phyloP scores from a whole-genome alignment of 2,113 vertebrate genomes.

The Callospermophilus lateralis region DNA sequence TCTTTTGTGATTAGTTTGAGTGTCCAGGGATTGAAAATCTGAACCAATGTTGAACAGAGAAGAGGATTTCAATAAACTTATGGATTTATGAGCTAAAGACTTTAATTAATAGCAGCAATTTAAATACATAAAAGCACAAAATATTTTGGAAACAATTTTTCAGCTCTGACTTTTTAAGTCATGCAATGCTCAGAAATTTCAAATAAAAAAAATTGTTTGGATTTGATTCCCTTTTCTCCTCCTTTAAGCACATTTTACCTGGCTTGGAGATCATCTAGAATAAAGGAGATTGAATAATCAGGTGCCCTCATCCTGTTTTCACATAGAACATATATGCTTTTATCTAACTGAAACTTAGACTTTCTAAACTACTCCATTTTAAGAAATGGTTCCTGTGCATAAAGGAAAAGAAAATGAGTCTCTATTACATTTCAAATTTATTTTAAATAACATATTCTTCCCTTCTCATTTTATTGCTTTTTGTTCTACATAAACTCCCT shows the following conservation, averaged over 20 bases:
- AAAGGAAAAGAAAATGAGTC: not conserved
- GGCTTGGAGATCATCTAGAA: not conserved
- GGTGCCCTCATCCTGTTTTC: not conserved
- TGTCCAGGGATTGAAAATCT: not conserved
- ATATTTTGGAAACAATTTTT: not conserved
- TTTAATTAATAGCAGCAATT: no score
- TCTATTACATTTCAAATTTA: not conserved
- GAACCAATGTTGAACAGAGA: not conserved
- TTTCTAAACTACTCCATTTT: not conserved
- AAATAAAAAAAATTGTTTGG: not conserved
- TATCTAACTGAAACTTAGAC: not conserved
- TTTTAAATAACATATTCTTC: not conserved
- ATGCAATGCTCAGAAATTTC: not conserved
- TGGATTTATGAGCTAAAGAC: not conserved
- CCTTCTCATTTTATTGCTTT: not conserved
- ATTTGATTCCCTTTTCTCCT: not conserved
- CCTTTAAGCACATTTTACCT: not conserved
- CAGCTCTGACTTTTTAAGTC: not conserved
- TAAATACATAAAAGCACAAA: not conserved
- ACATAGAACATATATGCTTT: not conserved
- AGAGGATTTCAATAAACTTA: not conserved
- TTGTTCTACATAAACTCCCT: not conserved
- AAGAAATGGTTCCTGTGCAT: not conserved
- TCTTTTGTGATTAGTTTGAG: not conserved
- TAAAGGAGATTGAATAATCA: no score